Evolutionary conservation across 2,888 invertebrate species (phyloP).

Genomic region (Cerastis leucographa): DNA sequence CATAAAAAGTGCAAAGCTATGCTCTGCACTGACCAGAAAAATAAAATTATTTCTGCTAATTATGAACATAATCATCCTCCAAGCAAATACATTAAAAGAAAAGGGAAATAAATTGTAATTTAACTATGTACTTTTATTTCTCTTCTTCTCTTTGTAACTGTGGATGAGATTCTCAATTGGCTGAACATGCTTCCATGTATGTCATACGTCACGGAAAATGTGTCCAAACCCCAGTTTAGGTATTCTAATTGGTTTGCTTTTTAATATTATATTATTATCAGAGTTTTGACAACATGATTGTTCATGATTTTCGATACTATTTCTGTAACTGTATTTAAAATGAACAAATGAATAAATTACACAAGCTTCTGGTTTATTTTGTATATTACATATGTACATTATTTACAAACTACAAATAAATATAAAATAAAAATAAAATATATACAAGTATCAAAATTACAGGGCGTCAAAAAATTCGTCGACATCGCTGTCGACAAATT

Average conservation of each 20-base stretch:
- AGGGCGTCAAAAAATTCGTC: too few species aligned
- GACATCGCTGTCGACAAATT: too few species aligned
- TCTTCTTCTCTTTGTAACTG: not conserved
- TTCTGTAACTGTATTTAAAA: not conserved
- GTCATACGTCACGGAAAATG: too few species aligned
- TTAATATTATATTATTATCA: not conserved
- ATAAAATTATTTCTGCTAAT: slow-evolving; percentile 2
- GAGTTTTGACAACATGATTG: not conserved
- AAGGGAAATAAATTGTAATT: not conserved
- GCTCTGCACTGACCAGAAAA: not conserved
- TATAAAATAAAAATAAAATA: too few species aligned
- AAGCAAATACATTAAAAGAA: not conserved
- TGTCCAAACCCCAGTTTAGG: not conserved
- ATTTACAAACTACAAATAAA: too few species aligned
- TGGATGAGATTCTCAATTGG: not conserved
- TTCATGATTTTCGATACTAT: not conserved
- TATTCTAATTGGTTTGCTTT: not conserved
- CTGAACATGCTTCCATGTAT: too few species aligned
- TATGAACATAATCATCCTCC: not conserved
- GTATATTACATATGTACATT: too few species aligned
- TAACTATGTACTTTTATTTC: not conserved
- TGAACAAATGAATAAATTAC: too few species aligned
- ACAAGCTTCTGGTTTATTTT: too few species aligned
- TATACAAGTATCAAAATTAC: too few species aligned
- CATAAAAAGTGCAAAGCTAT: not conserved